phyloP scores from a whole-genome alignment of 1,140 invertebrate species.

The Dufourea novaeangliae region DNA sequence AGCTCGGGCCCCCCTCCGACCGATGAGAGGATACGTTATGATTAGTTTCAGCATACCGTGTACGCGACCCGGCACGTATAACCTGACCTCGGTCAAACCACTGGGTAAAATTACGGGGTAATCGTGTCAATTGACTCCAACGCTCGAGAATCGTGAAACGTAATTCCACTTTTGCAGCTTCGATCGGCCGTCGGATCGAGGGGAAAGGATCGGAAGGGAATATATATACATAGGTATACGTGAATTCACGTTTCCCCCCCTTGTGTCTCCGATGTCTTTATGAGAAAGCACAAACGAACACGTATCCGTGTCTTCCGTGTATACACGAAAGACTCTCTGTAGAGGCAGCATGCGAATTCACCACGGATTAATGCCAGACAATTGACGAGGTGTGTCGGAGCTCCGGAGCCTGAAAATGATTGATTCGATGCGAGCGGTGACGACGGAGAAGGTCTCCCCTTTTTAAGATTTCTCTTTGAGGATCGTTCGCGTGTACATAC shows the following conservation, averaged over 20 bases:
- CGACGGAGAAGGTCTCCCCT: background rate
- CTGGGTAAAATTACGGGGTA: constrained; percentile 64
- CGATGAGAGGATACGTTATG: constrained; percentile 67
- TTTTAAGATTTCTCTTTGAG: constrained; percentile 59
- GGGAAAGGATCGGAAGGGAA: constrained; percentile 45
- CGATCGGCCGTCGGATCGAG: constrained; percentile 29
- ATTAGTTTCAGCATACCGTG: constrained; percentile 64
- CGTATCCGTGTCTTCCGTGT: background rate
- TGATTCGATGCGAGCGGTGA: constrained; percentile 45
- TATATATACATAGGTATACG: no score
- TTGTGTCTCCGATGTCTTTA: no score
- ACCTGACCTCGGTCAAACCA: constrained; percentile 60
- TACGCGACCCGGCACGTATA: constrained; percentile 59
- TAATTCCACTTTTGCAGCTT: constrained; percentile 25
- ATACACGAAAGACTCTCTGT: background rate
- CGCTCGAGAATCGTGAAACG: constrained; percentile 12
- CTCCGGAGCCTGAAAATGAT: constrained; percentile 41
- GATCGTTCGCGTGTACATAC: constrained; percentile 59
- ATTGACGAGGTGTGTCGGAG: constrained; percentile 23
- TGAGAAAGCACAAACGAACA: no score
- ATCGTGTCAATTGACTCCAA: constrained; percentile 64
- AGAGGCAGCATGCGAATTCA: background rate
- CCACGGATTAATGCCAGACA: constrained; percentile 16
- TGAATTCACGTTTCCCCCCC: no score
- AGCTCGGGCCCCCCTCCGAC: constrained; percentile 33